These are phyloP conservation scores for Cosmorhoe ocellata DNA, from an alignment of 2,888 invertebrate genomes.

Conservation along the genomic window DNA sequence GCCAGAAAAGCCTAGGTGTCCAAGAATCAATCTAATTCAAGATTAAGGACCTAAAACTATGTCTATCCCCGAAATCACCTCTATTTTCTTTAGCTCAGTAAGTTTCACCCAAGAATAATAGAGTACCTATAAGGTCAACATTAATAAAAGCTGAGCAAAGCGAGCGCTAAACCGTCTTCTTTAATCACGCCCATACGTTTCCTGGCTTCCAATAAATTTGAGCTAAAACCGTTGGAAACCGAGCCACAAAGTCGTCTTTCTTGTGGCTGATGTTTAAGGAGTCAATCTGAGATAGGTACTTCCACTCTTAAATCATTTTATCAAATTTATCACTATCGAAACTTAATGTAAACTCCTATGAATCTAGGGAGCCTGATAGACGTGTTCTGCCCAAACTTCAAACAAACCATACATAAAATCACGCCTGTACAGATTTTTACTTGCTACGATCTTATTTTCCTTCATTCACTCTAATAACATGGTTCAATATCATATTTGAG, in stretches of 20 bases:
- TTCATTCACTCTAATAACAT: too few species aligned
- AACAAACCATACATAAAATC: too few species aligned
- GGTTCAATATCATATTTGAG: too few species aligned
- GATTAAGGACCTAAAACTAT: too few species aligned
- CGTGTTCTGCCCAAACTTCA: too few species aligned
- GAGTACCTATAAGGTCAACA: conserved; percentile 42
- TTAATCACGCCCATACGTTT: conserved; percentile 49
- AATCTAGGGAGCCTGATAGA: too few species aligned
- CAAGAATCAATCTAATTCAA: too few species aligned
- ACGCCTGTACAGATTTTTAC: too few species aligned
- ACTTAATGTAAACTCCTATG: too few species aligned
- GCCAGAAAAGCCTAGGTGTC: too few species aligned
- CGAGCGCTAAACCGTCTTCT: conserved; percentile 34
- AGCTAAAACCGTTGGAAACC: conserved; percentile 40
- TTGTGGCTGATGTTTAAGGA: conserved; percentile 19
- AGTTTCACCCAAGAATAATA: conserved; percentile 27
- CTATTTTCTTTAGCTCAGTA: conserved; percentile 9
- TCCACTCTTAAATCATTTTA: background rate
- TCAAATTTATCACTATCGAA: too few species aligned
- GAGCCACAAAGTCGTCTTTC: conserved; percentile 32
- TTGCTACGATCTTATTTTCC: too few species aligned
- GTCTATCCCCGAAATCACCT: conserved; percentile 2
- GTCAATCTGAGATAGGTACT: conserved; percentile 20
- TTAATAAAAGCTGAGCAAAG: conserved; percentile 35
- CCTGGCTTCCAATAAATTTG: conserved; percentile 40